Base-by-base conservation (phyloP, 2,113 vertebrate genomes). In the Daphoenositta chrysoptera region DNA sequence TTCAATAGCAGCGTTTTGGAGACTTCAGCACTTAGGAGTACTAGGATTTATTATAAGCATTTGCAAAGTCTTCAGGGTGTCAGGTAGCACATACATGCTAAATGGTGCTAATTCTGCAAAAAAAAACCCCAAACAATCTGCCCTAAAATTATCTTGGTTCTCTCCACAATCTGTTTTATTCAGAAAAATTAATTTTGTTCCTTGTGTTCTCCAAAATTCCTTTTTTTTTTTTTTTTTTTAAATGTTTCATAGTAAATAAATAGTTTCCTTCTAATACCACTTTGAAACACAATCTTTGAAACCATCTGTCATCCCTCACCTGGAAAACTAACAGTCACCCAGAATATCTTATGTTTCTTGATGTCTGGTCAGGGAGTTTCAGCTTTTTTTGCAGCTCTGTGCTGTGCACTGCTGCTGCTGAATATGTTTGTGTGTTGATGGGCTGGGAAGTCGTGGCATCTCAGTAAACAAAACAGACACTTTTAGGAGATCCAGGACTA, bases 271-370 rank as follows among this genome's bases (percentile, higher is more conserved):
- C 37, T 82, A 53, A 48, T 39, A 35, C 0, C 1, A 2, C 13
- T 90, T 83, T 37, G 47, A 75, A 93, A 78, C 3, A 37, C 37
- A 54, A 54, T 47, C 33, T 66, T 64, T 76, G 45, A 83, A 85
- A 15, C 23, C 7, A 20, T 19, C 37, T 13, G 5, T 11, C 39
- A 3, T 37, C 23, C 15, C 31, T 88, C 47, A 56, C 31, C 22
- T 37, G 48, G 44, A 94, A 87, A 66, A 66, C 39, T 4, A 47
- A 17, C 8, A 45, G 15, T 40, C 13, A 30, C 31, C n/a, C 75
- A 69, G 37, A 80, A 12, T 0, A 73, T 4, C 5, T 72, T 7
- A 12, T 0, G 0, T 35, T 86, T 61, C 31, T 42, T 63, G n/a
- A 9, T 53, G 23, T 45, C 19, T 69, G 37, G 21, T 17, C 20